Evolutionary conservation across 2,888 invertebrate species (phyloP).

Genomic region (Mechanitis messenoides): DNA sequence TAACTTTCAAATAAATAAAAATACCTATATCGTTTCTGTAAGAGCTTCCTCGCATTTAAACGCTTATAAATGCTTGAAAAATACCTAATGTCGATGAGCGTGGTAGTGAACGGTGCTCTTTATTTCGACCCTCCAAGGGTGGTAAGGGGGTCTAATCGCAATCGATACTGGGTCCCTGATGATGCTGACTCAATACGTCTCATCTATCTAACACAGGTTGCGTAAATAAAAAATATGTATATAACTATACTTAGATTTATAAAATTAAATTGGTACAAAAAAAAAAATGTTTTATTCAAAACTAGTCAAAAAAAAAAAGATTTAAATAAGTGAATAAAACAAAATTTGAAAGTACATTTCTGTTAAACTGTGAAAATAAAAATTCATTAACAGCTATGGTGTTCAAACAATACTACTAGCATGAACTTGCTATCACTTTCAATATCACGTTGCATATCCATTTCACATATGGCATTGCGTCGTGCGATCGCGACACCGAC

Average conservation of each 20-base stretch:
- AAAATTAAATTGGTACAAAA: background rate
- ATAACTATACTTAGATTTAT: background rate
- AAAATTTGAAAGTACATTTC: background rate
- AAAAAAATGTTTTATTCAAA: background rate
- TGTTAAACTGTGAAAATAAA: slow-evolving; percentile 8
- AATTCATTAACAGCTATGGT: slow-evolving; percentile 15
- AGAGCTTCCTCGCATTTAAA: no score
- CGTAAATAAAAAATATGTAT: slow-evolving; percentile 8
- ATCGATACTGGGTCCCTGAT: slow-evolving; percentile 37
- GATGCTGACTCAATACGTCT: slow-evolving; percentile 34
- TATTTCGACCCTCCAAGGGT: slow-evolving; percentile 35
- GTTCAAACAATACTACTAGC: slow-evolving; percentile 23
- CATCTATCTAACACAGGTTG: slow-evolving; percentile 8
- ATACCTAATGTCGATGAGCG: background rate
- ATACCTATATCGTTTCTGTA: no score
- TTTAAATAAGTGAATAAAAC: background rate
- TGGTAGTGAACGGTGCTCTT: slow-evolving; percentile 26
- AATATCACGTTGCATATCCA: slow-evolving; percentile 68
- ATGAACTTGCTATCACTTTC: slow-evolving; percentile 51
- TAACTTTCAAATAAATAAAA: no score
- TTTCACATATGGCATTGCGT: slow-evolving; percentile 69
- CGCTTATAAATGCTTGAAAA: no score
- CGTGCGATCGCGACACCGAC: slow-evolving; percentile 63
- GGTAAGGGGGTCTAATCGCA: slow-evolving; percentile 45
- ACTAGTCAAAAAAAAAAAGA: background rate